A percentile compares a stretch with the other conserved stretches of the same genome.
Conservation (phyloP, 2,888 invertebrate species). For the Campopleginae sp. region DNA sequence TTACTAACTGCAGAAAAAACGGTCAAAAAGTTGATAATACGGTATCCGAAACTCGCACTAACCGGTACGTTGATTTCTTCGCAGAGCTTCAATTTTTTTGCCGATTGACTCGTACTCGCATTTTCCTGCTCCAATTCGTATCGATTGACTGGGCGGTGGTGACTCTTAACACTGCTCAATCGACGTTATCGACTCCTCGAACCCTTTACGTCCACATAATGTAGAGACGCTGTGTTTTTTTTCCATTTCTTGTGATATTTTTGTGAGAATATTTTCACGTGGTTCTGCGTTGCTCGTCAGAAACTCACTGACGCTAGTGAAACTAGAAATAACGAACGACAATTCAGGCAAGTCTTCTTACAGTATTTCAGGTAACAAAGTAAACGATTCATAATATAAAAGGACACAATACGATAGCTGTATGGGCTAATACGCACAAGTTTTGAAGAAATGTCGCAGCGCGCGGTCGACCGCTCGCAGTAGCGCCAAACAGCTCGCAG, state of each 20-base stretch:
- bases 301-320: slow-evolving; percentile 43
- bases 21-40: slow-evolving; percentile 52
- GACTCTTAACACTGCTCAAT: slow-evolving; percentile 9
- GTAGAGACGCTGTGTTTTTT: slow-evolving; percentile 13
- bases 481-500: neutral
- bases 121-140: slow-evolving; percentile 63
- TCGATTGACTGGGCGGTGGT: slow-evolving; percentile 49
- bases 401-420: slow-evolving; percentile 22
- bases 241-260: neutral
- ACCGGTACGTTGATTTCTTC: slow-evolving; percentile 39
- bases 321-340: slow-evolving; percentile 18
- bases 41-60: slow-evolving; percentile 45
- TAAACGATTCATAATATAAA: neutral
- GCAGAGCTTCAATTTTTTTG: slow-evolving; percentile 37
- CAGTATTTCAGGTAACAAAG: neutral
- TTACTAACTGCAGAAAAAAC: slow-evolving; percentile 61
- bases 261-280: slow-evolving; percentile 35
- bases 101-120: slow-evolving; percentile 64
- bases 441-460: neutral
- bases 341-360: neutral
- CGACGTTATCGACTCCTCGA: slow-evolving; percentile 1
- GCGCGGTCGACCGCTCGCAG: slow-evolving; percentile 22
- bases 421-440: neutral
- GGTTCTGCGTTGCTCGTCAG: slow-evolving; percentile 40
- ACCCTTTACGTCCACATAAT: slow-evolving; percentile 33